Percentiles rank a stretch among this genome's conserved stretches.
Evolutionary conservation across 2,888 invertebrate genomes (phyloP).

Genomic region (Celastrina argiolus): DNA sequence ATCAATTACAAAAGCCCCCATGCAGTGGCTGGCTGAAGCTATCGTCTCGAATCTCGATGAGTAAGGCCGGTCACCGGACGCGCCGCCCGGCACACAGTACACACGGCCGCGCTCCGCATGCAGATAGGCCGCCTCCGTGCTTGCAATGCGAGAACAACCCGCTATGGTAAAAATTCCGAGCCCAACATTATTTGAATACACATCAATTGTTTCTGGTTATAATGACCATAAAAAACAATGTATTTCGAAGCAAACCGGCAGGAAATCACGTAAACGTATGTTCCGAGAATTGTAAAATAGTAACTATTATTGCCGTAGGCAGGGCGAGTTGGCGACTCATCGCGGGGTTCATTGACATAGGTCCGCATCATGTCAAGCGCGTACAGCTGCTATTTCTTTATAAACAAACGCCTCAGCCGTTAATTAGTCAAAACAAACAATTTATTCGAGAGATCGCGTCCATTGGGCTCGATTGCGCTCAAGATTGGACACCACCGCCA

Average conservation of each 20-base stretch:
- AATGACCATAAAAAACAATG: conserved; percentile 58
- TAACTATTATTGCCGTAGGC: conserved; percentile 36
- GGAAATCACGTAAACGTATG: conserved; percentile 64
- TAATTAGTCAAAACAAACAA: conserved; percentile 11
- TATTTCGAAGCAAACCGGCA: conserved; percentile 51
- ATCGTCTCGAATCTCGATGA: conserved; percentile 60
- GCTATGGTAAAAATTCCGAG: conserved; percentile 73
- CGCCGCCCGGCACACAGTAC: no score
- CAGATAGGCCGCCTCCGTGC: conserved; percentile 58
- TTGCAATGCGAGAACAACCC: conserved; percentile 68
- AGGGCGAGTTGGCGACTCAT: conserved; percentile 25
- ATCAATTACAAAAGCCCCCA: background rate
- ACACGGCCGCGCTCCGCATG: conserved; percentile 54
- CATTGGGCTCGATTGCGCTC: background rate
- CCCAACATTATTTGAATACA: conserved; percentile 60
- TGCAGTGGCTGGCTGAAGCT: background rate
- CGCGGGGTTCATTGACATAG: conserved; percentile 35
- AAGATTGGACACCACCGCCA: background rate
- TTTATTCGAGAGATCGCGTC: background rate
- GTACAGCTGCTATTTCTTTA: conserved; percentile 19
- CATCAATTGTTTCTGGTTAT: conserved; percentile 62
- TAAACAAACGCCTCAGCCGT: conserved; percentile 17
- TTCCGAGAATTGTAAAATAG: conserved; percentile 55
- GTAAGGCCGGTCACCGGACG: conserved; percentile 76
- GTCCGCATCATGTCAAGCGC: conserved; percentile 23